A percentile compares a stretch with the other conserved stretches of the same genome.
Conservation (phyloP, 2,113 vertebrate genomes). For the Paedocypris sp. region DNA sequence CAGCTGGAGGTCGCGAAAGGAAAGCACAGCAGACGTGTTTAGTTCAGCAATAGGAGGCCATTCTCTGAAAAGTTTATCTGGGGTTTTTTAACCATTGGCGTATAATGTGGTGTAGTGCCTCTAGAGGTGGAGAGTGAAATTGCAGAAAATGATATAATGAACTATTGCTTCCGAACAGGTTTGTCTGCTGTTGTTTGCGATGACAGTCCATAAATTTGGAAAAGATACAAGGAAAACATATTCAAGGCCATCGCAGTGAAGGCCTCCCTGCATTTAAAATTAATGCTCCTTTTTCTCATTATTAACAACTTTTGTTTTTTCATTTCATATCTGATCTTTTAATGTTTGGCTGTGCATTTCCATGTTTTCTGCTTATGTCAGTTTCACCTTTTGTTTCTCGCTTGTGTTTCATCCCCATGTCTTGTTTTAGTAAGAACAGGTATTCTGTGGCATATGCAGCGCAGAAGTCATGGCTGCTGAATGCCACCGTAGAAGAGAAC, state of each 20-base stretch:
- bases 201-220: background rate
- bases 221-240: too few species aligned
- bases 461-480: slow-evolving; percentile 96
- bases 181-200: background rate
- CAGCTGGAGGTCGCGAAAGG: background rate
- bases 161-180: background rate
- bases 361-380: background rate
- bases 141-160: background rate
- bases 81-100: background rate
- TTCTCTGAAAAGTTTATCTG: background rate
- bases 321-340: slow-evolving; percentile 21
- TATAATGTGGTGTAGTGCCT: background rate
- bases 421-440: slow-evolving; percentile 70
- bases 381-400: background rate
- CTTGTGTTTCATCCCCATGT: slow-evolving; percentile 3
- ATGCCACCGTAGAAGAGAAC: slow-evolving; percentile 93
- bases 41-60: background rate
- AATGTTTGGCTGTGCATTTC: slow-evolving; percentile 6
- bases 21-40: background rate
- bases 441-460: slow-evolving; percentile 91
- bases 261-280: slow-evolving; percentile 24
- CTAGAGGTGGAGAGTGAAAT: background rate
- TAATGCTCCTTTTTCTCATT: background rate
- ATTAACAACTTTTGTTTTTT: slow-evolving; percentile 19
- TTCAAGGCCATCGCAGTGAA: background rate